These are phyloP conservation scores for Bombus difficillimus DNA, from an alignment of 1,140 invertebrate species.

Conservation along the genomic window DNA sequence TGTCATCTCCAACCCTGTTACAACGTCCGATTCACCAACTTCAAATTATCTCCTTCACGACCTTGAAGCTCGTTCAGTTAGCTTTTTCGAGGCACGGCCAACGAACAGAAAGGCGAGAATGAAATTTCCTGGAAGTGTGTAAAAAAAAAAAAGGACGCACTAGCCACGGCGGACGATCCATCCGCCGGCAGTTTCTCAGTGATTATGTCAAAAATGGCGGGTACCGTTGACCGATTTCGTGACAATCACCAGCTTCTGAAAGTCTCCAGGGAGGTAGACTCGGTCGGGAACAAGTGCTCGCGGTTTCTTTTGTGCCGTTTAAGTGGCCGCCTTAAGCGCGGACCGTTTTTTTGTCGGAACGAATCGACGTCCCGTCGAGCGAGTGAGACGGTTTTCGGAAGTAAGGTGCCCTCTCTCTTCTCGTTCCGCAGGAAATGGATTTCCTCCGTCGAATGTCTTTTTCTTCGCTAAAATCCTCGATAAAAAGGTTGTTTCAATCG, in stretches of 20 bases:
- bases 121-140: constrained; percentile 1
- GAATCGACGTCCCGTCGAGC: constrained; percentile 1
- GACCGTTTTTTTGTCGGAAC: not conserved
- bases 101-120: constrained; percentile 1
- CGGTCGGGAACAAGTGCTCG: constrained; percentile 11
- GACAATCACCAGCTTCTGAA: not conserved
- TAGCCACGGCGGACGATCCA: too few species aligned
- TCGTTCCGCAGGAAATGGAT: constrained; percentile 35
- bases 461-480: not conserved
- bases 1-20: too few species aligned
- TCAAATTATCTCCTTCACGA: too few species aligned
- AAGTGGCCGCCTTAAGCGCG: not conserved
- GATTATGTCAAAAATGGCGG: constrained; percentile 68
- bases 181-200: constrained; percentile 52
- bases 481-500: not conserved
- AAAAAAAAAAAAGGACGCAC: not conserved
- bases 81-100: not conserved
- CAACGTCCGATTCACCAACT: not conserved
- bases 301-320: constrained; percentile 12
- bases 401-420: not conserved
- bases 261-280: not conserved
- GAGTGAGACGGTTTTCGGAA: not conserved
- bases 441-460: constrained; percentile 13
- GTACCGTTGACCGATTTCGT: constrained; percentile 28
- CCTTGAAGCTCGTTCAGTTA: not conserved